Evolutionary conservation across 1,140 invertebrate genomes (phyloP).

Genomic region (Trichonephila clavipes): DNA sequence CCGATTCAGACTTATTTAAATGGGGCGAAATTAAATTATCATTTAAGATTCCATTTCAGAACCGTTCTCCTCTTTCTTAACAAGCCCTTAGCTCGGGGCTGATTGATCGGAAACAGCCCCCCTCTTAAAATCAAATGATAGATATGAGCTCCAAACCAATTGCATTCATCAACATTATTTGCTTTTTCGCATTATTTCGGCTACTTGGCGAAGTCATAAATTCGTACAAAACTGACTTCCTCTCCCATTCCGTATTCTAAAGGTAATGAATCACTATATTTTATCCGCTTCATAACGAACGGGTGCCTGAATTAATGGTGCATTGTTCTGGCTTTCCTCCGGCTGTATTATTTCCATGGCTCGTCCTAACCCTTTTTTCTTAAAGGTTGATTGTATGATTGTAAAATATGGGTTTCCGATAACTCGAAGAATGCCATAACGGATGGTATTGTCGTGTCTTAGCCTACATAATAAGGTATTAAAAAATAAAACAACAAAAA

Average conservation of each 20-base stretch:
- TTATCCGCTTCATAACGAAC: constrained; percentile 7
- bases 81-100: not conserved
- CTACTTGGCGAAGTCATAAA: constrained; percentile 53
- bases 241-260: constrained; percentile 5
- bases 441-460: constrained; percentile 51
- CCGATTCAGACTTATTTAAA: not conserved
- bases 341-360: constrained; percentile 7
- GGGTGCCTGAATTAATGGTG: constrained; percentile 64
- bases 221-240: constrained; percentile 45
- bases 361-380: constrained; percentile 50
- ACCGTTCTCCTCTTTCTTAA: not conserved
- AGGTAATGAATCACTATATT: constrained; percentile 59
- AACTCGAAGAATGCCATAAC: constrained; percentile 52
- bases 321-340: constrained; percentile 52
- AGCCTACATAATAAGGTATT: not conserved
- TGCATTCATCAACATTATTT: constrained; percentile 58
- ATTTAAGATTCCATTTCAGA: not conserved
- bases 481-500: not conserved
- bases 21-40: not conserved
- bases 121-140: constrained; percentile 36
- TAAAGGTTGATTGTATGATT: constrained; percentile 22
- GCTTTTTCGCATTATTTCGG: constrained; percentile 34
- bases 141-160: constrained; percentile 1
- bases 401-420: constrained; percentile 74
- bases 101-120: not conserved